Evolutionary conservation across 2,113 vertebrate species (phyloP), one percentile per base, ranked within the genome.

Genomic region (Leucopternis melanops): DNA sequence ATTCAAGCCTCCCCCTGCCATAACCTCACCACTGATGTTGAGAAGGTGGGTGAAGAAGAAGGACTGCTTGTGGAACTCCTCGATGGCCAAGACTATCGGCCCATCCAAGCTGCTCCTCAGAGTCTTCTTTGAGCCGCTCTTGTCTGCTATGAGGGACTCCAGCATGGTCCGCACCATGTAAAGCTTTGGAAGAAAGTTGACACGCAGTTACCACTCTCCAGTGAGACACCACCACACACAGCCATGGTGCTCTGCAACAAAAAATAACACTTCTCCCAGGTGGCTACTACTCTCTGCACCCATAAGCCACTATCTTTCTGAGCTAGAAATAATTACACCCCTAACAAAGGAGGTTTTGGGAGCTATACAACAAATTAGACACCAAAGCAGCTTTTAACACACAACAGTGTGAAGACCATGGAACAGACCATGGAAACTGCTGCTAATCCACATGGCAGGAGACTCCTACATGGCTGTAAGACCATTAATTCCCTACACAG

Each of bases 121-220:
- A 1, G 99, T 99, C 97, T 99, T 99, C 98, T 99, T 99, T 2
- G 99, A 99, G 77, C 99, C 99, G 7, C 99, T 99, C 96, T 99
- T 99, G 96, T 99, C 99, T 20, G 99, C 99, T 44, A 99, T 99
- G 86, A 99, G 98, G 1, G 99, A 99, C 73, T 99, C 99, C 52
- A 99, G 98, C 99, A 99, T 99, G 85, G 99, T 99, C 69, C 99
- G 97, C 69, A 99, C 99, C 99, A 99, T 99, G 98, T 99, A 99
- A 79, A 99, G 98, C 99, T 99, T 97, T 78, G 90, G 94, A 52
- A 80, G 40, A 44, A 96, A 74, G 54, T 40, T 26, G 42, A 65
- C 67, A 79, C 1, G 18, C 40, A 82, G 78, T 93, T 96, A 91
- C 34, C n/a, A 54, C 38, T 52, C 49, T 67, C 19, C 71, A 77